phyloP scores from a whole-genome alignment of 2,113 vertebrate genomes.

The Heloderma charlesbogerti region DNA sequence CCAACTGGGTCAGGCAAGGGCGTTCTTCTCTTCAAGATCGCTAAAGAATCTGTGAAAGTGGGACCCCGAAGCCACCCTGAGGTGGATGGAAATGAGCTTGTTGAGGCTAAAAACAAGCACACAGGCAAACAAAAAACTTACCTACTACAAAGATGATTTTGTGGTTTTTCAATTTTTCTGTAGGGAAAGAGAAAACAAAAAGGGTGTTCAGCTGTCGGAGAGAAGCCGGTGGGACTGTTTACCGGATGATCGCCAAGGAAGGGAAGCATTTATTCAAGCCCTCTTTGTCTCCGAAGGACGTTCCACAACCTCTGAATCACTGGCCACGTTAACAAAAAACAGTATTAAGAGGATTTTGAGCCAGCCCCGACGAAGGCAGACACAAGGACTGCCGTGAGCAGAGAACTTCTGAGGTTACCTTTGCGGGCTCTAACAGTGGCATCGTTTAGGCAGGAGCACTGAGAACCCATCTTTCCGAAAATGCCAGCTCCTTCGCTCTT shows the following conservation, averaged over 20 bases:
- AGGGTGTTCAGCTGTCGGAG: neutral
- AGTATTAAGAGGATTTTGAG: neutral
- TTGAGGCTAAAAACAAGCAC: neutral
- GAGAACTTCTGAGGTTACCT: constrained; percentile 26
- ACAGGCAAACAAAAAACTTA: constrained; percentile 75
- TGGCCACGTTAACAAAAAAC: neutral
- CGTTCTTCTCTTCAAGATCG: no score
- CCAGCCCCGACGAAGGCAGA: neutral
- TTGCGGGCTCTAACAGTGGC: rapidly evolving
- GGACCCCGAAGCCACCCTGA: neutral
- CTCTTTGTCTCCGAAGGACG: no score
- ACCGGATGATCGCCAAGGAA: neutral
- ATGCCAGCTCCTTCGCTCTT: rapidly evolving
- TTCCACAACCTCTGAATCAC: neutral
- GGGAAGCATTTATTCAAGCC: no score
- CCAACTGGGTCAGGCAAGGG: no score
- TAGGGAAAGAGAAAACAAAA: constrained; percentile 35
- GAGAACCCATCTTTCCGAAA: constrained; percentile 8
- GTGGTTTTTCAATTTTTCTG: constrained; percentile 93
- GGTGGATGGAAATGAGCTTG: no score
- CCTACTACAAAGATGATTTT: constrained; percentile 99
- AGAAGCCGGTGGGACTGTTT: neutral
- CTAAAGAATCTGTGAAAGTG: no score
- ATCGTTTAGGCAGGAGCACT: constrained; percentile 27
- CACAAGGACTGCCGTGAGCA: neutral